Base-by-base conservation (phyloP, 2,888 invertebrate genomes). In the Philopedon plagiatum region DNA sequence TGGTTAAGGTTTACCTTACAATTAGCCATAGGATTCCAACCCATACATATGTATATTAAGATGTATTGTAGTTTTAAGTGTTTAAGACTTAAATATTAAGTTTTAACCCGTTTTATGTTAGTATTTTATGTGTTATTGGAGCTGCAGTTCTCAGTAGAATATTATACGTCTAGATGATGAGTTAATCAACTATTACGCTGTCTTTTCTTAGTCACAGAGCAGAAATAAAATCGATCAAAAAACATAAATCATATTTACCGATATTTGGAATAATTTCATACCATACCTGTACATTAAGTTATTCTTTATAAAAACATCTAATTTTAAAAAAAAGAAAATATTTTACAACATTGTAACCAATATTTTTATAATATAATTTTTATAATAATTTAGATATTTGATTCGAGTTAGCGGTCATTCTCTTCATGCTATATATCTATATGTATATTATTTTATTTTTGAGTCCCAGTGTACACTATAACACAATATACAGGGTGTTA, bases 291-390 rank as follows among this genome's bases (percentile, higher is more conserved):
- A 51, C 51, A 54, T 29, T 54, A 32, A 54, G 29, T 29, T 54
- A 54, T 15, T 54, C 29, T 54, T 26, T 54, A 54, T 54, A 54
- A 54, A 54, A 54, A 54, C 51, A 54, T 54, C 26, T 32, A 54
- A 54, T 54, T 54, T 54, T 54, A 54, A 54, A 29, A 54, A 29
- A 54, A 18, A 29, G n/a, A 54, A 32, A 54, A 15, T 49, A 21
- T 26, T 49, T 54, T 54, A 54, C 51, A 54, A 13, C 15, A 29
- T 29, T 26, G 26, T 21, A 21, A 46, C 11, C 44, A 46, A 46
- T 46, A 46, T 46, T 46, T 21, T 21, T 46, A 46, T 46, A 46
- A 46, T 21, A 46, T 46, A 9, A 15, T 46, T 23, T 46, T 3
- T 11, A 13, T 11, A 11, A 21, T 29, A 29, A 15, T 13, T 49